These are phyloP conservation scores for Trisateles emortualis DNA, from an alignment of 2,888 invertebrate genomes.

Conservation along the genomic window DNA sequence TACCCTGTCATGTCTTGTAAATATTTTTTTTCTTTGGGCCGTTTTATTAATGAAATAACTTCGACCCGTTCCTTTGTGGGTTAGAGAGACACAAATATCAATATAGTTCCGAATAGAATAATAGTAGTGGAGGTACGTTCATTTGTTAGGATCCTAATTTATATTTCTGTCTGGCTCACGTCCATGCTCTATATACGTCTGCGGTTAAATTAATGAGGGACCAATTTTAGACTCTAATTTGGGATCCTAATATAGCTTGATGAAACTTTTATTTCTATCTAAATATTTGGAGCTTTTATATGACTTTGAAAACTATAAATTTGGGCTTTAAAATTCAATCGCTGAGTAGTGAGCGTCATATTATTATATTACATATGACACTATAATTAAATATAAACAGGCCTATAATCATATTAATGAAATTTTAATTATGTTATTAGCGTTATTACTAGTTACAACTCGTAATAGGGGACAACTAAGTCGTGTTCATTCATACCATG, in stretches of 20 bases:
- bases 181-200: conserved; percentile 21
- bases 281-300: conserved; percentile 6
- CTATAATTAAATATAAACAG: conserved; percentile 24
- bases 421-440: conserved; percentile 43
- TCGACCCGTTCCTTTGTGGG: conserved; percentile 2
- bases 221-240: conserved; percentile 19
- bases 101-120: conserved; percentile 17
- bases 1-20: conserved; percentile 38
- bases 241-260: conserved; percentile 10
- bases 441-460: conserved; percentile 17
- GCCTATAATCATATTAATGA: conserved; percentile 25
- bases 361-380: background rate
- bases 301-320: background rate
- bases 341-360: background rate
- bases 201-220: conserved; percentile 14
- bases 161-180: conserved; percentile 21
- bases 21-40: conserved; percentile 23
- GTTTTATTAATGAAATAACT: conserved; percentile 28
- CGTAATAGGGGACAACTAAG: conserved; percentile 21
- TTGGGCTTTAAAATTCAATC: too few species aligned
- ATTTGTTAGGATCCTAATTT: conserved; percentile 27
- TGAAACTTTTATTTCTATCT: background rate
- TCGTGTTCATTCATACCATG: conserved; percentile 38
- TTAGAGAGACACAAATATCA: conserved; percentile 9
- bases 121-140: conserved; percentile 15